Evolutionary conservation across 2,113 vertebrate species (phyloP).

Genomic region (Rhombomys opimus): DNA sequence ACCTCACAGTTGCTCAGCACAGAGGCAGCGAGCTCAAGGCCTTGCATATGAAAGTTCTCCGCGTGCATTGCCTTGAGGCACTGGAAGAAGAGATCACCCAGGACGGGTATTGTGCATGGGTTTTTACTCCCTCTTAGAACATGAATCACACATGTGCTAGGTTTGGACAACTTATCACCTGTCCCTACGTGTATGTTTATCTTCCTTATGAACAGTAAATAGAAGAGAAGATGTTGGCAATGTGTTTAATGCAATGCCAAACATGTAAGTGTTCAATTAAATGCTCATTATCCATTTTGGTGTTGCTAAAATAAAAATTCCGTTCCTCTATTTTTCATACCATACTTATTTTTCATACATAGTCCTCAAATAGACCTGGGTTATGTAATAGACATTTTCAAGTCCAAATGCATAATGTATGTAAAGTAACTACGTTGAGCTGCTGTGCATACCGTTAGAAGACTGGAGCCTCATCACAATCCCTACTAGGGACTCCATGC

Average conservation of each 20-base stretch:
- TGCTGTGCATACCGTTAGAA: neutral
- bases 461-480: neutral
- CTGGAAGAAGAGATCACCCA: neutral
- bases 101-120: neutral
- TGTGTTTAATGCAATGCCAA: neutral
- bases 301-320: constrained; percentile 31
- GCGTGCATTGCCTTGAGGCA: neutral
- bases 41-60: neutral
- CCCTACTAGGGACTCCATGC: neutral
- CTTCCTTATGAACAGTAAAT: neutral
- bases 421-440: neutral
- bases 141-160: neutral
- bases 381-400: neutral
- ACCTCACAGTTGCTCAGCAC: neutral
- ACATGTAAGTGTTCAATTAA: neutral
- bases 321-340: neutral
- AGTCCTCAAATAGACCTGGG: neutral
- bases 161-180: neutral
- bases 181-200: neutral
- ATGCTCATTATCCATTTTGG: neutral
- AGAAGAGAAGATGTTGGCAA: neutral
- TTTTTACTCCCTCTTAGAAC: neutral
- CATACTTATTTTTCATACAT: neutral
- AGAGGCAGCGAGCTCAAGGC: neutral
- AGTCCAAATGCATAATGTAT: constrained; percentile 19